Conservation (phyloP, 2,113 vertebrate species). For the Strigops habroptila region DNA sequence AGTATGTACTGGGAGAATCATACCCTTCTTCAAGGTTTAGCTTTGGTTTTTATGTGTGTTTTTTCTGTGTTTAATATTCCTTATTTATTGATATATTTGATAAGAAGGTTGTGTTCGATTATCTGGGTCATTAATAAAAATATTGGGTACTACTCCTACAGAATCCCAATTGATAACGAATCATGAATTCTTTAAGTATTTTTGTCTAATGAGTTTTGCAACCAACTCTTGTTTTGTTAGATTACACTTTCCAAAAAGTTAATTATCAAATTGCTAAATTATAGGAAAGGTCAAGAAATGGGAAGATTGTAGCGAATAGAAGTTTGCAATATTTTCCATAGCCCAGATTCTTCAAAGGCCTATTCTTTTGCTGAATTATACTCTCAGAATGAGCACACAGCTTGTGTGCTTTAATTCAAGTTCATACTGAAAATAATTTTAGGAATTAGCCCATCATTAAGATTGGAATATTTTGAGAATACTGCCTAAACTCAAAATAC, state of each 20-base stretch:
- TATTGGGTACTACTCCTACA: neutral
- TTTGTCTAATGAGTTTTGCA: neutral
- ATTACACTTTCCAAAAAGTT: neutral
- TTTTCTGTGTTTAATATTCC: neutral
- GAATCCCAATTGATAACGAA: neutral
- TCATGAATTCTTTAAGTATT: neutral
- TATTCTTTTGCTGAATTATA: neutral
- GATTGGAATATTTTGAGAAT: neutral
- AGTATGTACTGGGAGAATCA: neutral
- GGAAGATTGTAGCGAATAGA: neutral
- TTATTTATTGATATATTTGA: neutral
- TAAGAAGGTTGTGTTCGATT: neutral
- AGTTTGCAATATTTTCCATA: neutral
- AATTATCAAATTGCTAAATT: neutral
- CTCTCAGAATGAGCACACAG: neutral
- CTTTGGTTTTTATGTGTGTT: no score
- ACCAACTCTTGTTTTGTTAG: neutral
- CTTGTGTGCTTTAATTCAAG: neutral
- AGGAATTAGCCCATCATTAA: neutral
- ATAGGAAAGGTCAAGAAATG: neutral
- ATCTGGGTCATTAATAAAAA: neutral
- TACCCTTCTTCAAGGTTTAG: neutral
- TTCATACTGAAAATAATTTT: neutral
- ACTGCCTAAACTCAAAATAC: neutral
- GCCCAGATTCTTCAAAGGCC: neutral